These are phyloP conservation scores for Caenorhabditis japonica DNA, from an alignment of 2,888 invertebrate species.

Conservation along the genomic window DNA sequence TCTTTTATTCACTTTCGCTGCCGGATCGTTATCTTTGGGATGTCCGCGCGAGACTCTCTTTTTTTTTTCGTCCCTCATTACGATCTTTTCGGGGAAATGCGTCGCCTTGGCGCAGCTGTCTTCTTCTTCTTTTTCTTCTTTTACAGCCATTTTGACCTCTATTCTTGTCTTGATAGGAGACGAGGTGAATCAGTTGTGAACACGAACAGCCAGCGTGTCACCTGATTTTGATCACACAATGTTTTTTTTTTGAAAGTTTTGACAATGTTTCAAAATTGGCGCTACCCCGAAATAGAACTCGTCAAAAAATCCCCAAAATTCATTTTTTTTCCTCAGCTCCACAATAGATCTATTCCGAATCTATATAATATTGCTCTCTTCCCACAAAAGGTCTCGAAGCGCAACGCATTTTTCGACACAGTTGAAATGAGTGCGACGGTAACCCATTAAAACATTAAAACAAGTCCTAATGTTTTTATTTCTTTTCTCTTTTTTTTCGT, in stretches of 20 bases:
- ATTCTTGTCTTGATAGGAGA: slow-evolving; percentile 14
- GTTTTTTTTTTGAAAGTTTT: too few species aligned
- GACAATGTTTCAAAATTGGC: too few species aligned
- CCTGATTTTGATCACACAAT: too few species aligned
- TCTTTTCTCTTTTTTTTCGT: too few species aligned
- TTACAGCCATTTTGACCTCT: slow-evolving; percentile 36
- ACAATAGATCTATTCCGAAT: background rate
- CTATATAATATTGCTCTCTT: too few species aligned
- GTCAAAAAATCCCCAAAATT: background rate
- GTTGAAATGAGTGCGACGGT: too few species aligned
- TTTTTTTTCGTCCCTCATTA: slow-evolving; percentile 6
- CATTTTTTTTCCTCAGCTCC: background rate
- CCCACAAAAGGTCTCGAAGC: too few species aligned
- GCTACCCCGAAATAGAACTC: background rate
- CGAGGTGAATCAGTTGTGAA: slow-evolving; percentile 10
- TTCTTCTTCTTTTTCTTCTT: slow-evolving; percentile 17
- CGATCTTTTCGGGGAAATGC: background rate
- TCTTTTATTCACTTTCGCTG: background rate
- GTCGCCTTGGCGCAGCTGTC: slow-evolving; percentile 31
- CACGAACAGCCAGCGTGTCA: slow-evolving; percentile 18
- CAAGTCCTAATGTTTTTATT: too few species aligned
- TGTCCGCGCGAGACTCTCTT: slow-evolving; percentile 5
- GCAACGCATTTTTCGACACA: too few species aligned
- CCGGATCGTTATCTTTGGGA: slow-evolving; percentile 34
- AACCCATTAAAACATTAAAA: too few species aligned